Base-by-base conservation (phyloP, 1,140 invertebrate genomes). In the Steinernema khuongi region DNA sequence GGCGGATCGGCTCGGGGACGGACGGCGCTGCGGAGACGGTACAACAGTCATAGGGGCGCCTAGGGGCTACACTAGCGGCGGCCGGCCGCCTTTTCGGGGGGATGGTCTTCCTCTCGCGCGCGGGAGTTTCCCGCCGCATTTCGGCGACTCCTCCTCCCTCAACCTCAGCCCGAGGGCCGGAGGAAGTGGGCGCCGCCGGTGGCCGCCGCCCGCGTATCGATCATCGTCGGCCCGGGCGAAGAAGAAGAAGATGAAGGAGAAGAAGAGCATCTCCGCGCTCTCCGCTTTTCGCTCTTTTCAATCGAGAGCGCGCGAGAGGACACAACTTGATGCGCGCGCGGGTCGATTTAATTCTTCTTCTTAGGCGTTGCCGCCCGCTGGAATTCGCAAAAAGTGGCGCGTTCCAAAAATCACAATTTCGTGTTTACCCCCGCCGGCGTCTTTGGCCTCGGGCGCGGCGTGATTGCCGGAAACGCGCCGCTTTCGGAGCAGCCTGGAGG, bases 271-370 rank as follows among this genome's bases (percentile, higher is more conserved):
- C 36, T 7, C 36, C 36, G n/a, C 36, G 36, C n/a, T n/a, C n/a
- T n/a, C n/a, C n/a, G n/a, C n/a, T n/a, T n/a, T n/a, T n/a, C n/a
- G n/a, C n/a, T n/a, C 36, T 41, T 41, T 41, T 41, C 36, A 41
- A 41, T 41, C 50, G 50, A 14, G 4, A n/a, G 14, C 22, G 14
- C 50, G 14, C 50, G 50, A 7, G 22, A 41, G 7, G 50, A n/a
- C 50, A 11, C 50, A 60, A 60, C 50, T 60, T 60, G 50, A 60
- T 60, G 50, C 50, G 50, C 50, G 50, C 50, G 50, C 7, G 50
- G 26, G 50, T 60, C 50, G 50, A 60, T 60, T 60, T 60, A 60
- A 60, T 60, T 60, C 50, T 60, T 60, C 4, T 7, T n/a, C 36
- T 60, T n/a, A n/a, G 50, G 11, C 50, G 19, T 60, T 60, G 36